Percentiles rank a stretch among this genome's conserved stretches.
These are phyloP conservation scores for Enteromius paludinosus DNA, from an alignment of 2,797 vertebrate genomes.

Conservation along the genomic window DNA sequence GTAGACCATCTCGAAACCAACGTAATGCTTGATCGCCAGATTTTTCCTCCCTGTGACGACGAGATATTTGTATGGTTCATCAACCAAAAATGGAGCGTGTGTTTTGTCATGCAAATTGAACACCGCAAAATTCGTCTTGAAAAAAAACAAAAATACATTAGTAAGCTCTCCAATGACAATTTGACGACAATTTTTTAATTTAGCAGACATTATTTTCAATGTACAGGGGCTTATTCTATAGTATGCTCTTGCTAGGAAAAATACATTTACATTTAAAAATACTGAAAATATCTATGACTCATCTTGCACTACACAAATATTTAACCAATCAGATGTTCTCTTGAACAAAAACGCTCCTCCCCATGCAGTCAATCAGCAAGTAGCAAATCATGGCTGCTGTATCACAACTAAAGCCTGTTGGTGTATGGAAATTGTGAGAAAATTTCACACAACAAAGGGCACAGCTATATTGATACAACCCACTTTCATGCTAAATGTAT, in stretches of 20 bases:
- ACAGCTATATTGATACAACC: neutral
- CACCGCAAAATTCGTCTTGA: neutral
- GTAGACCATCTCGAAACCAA: conserved; percentile 8
- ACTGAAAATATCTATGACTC: conserved; percentile 1
- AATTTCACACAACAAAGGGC: neutral
- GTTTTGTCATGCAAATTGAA: neutral
- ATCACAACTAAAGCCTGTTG: neutral
- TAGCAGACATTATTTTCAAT: neutral
- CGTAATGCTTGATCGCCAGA: neutral
- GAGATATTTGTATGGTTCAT: conserved; percentile 7
- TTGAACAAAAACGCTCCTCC: neutral
- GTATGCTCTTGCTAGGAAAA: neutral
- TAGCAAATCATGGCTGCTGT: neutral
- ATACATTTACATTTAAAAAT: neutral
- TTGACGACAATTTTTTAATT: neutral
- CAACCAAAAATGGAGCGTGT: neutral
- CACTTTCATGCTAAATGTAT: neutral
- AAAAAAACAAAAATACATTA: neutral
- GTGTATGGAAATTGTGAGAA: neutral
- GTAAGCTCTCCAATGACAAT: neutral
- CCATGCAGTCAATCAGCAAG: neutral
- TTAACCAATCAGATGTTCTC: neutral
- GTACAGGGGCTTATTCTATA: neutral
- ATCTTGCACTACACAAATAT: neutral
- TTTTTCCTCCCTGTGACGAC: conserved; percentile 19